These are phyloP conservation scores for Eupeodes corollae DNA, from an alignment of 1,140 invertebrate species.

Conservation along the genomic window DNA sequence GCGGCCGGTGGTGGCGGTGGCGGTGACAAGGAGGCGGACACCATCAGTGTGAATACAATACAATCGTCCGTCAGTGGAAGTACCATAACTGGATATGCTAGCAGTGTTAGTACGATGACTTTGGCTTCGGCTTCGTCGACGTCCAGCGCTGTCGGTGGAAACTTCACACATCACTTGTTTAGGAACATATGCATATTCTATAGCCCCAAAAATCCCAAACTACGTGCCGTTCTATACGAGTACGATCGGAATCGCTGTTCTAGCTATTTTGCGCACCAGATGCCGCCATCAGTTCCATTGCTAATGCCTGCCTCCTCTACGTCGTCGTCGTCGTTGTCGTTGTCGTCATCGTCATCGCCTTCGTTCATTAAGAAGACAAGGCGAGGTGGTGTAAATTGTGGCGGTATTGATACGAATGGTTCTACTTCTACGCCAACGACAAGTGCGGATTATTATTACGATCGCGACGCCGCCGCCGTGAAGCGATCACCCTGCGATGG, in stretches of 20 bases:
- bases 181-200: slow-evolving; percentile 31
- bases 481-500: neutral
- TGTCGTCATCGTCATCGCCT: too few species aligned
- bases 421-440: slow-evolving; percentile 15
- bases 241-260: slow-evolving; percentile 22
- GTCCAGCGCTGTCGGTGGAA: slow-evolving; percentile 11
- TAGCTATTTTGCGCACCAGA: slow-evolving; percentile 17
- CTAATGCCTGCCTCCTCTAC: neutral
- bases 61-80: slow-evolving; percentile 18
- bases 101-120: slow-evolving; percentile 19
- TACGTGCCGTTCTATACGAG: slow-evolving; percentile 29
- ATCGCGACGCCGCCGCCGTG: neutral
- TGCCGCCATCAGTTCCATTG: neutral
- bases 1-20: neutral
- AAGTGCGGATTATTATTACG: slow-evolving; percentile 18
- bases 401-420: neutral
- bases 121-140: slow-evolving; percentile 13
- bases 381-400: neutral
- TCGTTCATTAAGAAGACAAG: neutral
- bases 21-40: neutral
- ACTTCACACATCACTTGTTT: slow-evolving; percentile 1
- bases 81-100: slow-evolving; percentile 21
- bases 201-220: slow-evolving; percentile 22
- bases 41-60: slow-evolving; percentile 9
- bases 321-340: too few species aligned